Evolutionary conservation across 2,888 invertebrate genomes (phyloP).

Genomic region (Malthinus flaveolus): DNA sequence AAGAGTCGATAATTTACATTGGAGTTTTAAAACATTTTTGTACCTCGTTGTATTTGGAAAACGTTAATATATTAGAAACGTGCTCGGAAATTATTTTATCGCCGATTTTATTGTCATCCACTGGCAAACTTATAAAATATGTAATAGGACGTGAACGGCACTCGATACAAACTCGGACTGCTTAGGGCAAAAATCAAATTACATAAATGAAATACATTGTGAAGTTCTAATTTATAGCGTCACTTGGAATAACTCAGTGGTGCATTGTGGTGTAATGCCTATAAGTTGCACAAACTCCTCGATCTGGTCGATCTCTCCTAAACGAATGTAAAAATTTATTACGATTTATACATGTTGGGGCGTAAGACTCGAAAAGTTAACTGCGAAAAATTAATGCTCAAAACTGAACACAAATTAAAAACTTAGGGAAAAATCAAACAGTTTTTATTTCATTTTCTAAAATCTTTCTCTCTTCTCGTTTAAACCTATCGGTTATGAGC

Average conservation of each 20-base stretch:
- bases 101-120: constrained; percentile 48
- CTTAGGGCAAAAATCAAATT: constrained; percentile 54
- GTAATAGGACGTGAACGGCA: constrained; percentile 46
- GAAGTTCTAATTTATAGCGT: constrained; percentile 54
- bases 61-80: constrained; percentile 28
- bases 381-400: constrained; percentile 47
- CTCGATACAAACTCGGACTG: constrained; percentile 44
- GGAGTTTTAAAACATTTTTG: constrained; percentile 5
- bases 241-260: constrained; percentile 44
- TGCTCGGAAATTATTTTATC: constrained; percentile 32
- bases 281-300: constrained; percentile 28
- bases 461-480: constrained; percentile 29
- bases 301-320: constrained; percentile 44
- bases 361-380: constrained; percentile 43
- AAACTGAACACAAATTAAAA: constrained; percentile 48
- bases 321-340: constrained; percentile 51
- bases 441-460: constrained; percentile 33
- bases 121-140: constrained; percentile 51
- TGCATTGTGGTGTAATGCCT: constrained; percentile 21
- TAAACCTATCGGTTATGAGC: constrained; percentile 26
- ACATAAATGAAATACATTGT: constrained; percentile 56
- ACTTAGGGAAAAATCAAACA: constrained; percentile 41
- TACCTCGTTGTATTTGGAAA: constrained; percentile 13
- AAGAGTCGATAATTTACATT: constrained; percentile 5
- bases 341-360: constrained; percentile 46